A percentile compares a stretch with the other conserved stretches of the same genome.
Conservation (phyloP, 23 tunicate genomes). For the Styela clava region DNA sequence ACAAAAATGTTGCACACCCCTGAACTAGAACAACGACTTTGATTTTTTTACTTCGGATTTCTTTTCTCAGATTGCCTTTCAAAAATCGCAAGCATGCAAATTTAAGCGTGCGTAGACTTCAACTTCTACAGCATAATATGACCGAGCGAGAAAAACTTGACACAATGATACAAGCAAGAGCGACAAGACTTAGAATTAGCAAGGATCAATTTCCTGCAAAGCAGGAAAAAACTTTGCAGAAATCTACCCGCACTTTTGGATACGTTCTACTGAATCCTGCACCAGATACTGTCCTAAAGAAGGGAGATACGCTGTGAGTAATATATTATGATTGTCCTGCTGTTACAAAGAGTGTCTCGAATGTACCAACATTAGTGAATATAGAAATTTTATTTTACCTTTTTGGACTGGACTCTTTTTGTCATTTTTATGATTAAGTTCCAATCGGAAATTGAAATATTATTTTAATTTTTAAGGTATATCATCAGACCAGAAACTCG, state of each 20-base stretch:
- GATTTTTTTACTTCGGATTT: no score
- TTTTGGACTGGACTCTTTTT: no score
- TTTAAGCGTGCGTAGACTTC: constrained; percentile 46
- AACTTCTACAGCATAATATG: constrained; percentile 48
- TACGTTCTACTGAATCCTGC: constrained; percentile 75
- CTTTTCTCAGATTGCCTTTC: neutral
- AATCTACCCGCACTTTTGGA: constrained; percentile 29
- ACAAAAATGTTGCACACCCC: no score
- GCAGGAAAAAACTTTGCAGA: neutral
- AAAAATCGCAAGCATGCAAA: constrained; percentile 3
- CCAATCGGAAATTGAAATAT: no score
- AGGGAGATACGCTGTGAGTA: constrained; percentile 74
- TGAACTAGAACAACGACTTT: no score
- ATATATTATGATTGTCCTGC: no score
- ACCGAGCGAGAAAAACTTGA: constrained; percentile 72
- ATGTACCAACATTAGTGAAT: no score
- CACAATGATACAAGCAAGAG: constrained; percentile 61
- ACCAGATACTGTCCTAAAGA: constrained; percentile 37
- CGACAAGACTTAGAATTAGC: constrained; percentile 14
- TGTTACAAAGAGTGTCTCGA: no score
- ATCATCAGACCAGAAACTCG: constrained; percentile 3
- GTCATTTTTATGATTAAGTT: no score
- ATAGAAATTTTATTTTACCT: no score
- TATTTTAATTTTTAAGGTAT: neutral
- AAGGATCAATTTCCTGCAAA: neutral